Evolutionary conservation across 2,888 invertebrate species (phyloP), one percentile per base, ranked within the genome.

Genomic region (Oxytorus armatus): DNA sequence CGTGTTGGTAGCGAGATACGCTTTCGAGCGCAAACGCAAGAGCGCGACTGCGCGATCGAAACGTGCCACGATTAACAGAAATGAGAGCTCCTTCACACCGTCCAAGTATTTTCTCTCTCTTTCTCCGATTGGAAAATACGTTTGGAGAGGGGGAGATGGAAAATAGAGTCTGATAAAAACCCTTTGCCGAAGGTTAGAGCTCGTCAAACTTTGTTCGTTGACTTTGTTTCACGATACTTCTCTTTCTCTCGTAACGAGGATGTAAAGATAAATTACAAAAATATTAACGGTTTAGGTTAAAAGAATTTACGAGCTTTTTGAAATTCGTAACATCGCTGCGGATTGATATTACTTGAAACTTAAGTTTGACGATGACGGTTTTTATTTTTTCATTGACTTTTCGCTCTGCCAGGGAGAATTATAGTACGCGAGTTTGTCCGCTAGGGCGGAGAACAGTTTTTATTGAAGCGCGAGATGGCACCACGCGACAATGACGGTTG

Each of bases 11-110:
- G n/a, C n/a, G n/a, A n/a, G n/a, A n/a, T n/a, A n/a, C n/a, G n/a
- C n/a, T n/a, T n/a, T n/a, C n/a, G 44, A 23, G 68, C 77, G 70
- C 55, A 65, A 23, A 61, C 61, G 44, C 66, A 72, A 49, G 51
- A 83, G 82, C 84, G 88, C 89, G 88, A 86, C 87, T 87, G 88
- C 88, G 88, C 88, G 86, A 84, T 88, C 82, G 84, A 59, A 84
- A 81, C 73, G 81, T 77, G 76, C 59, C 66, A 61, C 88, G 85
- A 82, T 87, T 78, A 57, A 29, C 21, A 44, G 23, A 23, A 23
- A 39, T 36, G 25, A 44, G 14, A 42, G 7, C 14, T 10, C 23
- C 14, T 51, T 39, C 3, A n/a, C 21, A n/a, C 39, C 25, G 53
- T 23, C 11, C 25, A 25, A 25, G 8, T 36, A 8, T 14, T 0